These are phyloP conservation scores for Sparus aurata DNA, from an alignment of 2,797 vertebrate genomes.

Conservation along the genomic window DNA sequence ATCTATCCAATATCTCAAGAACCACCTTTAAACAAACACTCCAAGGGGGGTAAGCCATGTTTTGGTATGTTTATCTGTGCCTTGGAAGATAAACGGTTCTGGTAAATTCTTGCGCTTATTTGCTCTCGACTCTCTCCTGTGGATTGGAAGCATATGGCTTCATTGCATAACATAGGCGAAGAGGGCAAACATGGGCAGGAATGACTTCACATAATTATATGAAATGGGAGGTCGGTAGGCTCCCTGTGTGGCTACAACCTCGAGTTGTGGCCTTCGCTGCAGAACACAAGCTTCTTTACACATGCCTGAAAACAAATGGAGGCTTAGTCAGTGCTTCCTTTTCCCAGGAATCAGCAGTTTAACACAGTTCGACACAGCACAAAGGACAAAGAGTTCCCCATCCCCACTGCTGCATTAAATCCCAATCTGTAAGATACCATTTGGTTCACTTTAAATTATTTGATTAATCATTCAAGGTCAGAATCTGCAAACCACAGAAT, in stretches of 20 bases:
- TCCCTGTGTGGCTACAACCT: slow-evolving; percentile 46
- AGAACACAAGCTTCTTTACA: slow-evolving; percentile 55
- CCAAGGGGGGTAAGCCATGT: slow-evolving; percentile 19
- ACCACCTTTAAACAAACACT: slow-evolving; percentile 64
- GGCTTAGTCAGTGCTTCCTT: slow-evolving; percentile 65
- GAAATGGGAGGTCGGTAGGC: slow-evolving; percentile 33
- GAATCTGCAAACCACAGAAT: background rate
- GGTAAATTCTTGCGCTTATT: slow-evolving; percentile 51
- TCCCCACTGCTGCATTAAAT: slow-evolving; percentile 22
- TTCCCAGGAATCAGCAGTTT: slow-evolving; percentile 57
- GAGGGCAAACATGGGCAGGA: slow-evolving; percentile 46
- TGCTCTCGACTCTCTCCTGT: slow-evolving; percentile 25
- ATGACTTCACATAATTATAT: slow-evolving; percentile 60
- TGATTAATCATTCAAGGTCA: slow-evolving; percentile 1
- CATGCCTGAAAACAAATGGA: slow-evolving; percentile 67
- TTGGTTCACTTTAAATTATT: background rate
- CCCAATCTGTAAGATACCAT: slow-evolving; percentile 14
- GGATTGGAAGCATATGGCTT: slow-evolving; percentile 75
- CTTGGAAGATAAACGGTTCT: slow-evolving; percentile 61
- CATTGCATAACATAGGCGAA: slow-evolving; percentile 67
- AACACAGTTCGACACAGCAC: slow-evolving; percentile 21
- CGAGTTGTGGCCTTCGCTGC: slow-evolving; percentile 27
- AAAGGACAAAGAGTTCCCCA: slow-evolving; percentile 49
- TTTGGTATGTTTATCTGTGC: slow-evolving; percentile 61
- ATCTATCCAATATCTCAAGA: slow-evolving; percentile 34